Percentiles rank a stretch among this genome's conserved stretches.
Evolutionary conservation across 2,113 vertebrate genomes (phyloP).

Genomic region (Echinops telfairi): DNA sequence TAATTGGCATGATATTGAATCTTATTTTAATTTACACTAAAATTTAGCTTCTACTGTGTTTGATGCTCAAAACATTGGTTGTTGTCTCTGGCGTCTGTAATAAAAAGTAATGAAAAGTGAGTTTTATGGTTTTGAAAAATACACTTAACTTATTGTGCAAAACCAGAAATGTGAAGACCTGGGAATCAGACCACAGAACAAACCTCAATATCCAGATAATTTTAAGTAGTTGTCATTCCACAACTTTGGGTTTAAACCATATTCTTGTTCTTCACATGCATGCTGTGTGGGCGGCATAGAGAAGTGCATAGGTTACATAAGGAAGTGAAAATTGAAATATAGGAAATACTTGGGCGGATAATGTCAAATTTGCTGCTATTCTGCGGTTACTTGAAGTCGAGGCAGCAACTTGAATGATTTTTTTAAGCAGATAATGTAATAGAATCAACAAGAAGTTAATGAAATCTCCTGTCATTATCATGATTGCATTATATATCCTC

Average conservation of each 20-base stretch:
- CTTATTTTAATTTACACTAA: neutral
- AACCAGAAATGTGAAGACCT: neutral
- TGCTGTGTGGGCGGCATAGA: neutral
- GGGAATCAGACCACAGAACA: neutral
- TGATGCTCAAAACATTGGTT: neutral
- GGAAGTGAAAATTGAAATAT: no score
- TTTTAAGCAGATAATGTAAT: neutral
- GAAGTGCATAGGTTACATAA: neutral
- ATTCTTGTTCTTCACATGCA: neutral
- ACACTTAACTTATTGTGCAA: slow-evolving; percentile 1
- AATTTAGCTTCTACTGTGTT: neutral
- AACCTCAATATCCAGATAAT: neutral
- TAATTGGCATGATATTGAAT: neutral
- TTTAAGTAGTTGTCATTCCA: neutral
- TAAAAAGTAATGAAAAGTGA: neutral
- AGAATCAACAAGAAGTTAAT: slow-evolving; percentile 39
- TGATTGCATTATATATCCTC: neutral
- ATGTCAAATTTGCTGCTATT: neutral
- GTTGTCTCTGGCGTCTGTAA: neutral
- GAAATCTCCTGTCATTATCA: neutral
- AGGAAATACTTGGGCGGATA: neutral
- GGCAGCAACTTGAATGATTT: slow-evolving; percentile 18
- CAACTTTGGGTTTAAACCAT: neutral
- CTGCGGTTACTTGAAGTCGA: neutral
- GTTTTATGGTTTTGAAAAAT: neutral